Percentiles rank a stretch among this genome's conserved stretches.
Conservation (phyloP, 2,113 vertebrate species). For the Rhegmatorhina hoffmannsi region DNA sequence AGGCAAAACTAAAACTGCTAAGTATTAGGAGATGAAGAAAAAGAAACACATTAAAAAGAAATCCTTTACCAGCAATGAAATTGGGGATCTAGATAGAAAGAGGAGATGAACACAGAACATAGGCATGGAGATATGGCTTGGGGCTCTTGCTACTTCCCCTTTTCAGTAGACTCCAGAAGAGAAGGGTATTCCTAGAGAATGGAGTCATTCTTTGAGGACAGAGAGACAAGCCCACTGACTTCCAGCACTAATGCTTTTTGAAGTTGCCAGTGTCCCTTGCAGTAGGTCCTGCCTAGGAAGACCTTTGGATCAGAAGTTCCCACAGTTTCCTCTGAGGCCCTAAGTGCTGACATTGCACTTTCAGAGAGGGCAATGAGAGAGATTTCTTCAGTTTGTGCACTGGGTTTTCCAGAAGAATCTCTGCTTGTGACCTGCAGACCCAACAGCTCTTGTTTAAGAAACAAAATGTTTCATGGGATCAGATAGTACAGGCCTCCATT, state of each 20-base stretch:
- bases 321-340: neutral
- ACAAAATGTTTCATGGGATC: neutral
- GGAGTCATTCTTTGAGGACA: neutral
- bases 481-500: neutral
- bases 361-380: neutral
- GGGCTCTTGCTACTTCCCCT: neutral
- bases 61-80: neutral
- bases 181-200: neutral
- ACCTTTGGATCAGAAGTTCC: neutral
- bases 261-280: neutral
- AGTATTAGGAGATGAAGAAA: neutral
- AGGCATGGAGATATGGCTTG: neutral
- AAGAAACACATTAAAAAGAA: neutral
- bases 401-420: neutral
- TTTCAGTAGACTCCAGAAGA: neutral
- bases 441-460: neutral
- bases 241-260: neutral
- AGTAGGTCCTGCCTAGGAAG: neutral
- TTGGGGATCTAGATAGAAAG: neutral
- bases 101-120: neutral
- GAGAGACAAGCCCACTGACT: neutral
- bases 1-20: neutral
- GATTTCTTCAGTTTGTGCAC: neutral
- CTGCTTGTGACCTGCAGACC: neutral
- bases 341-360: neutral